Evolutionary conservation across 2,797 vertebrate genomes (phyloP).

Genomic region (Pristis pectinata): DNA sequence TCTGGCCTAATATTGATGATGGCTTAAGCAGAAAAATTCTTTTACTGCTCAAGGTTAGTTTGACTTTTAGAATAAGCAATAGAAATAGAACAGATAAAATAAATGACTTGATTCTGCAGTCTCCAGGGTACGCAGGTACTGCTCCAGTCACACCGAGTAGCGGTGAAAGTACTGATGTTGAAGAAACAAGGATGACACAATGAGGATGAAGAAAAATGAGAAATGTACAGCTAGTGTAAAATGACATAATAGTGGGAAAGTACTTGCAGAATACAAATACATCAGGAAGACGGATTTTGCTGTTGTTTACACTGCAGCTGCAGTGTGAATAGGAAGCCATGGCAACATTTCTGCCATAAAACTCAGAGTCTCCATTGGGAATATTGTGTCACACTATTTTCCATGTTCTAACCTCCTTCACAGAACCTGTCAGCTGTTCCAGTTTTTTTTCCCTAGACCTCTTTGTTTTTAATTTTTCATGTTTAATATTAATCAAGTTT

Average conservation of each 20-base stretch:
- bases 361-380: neutral
- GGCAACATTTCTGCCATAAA: neutral
- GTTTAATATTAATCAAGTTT: neutral
- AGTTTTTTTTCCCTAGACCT: neutral
- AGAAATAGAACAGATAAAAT: neutral
- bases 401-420: neutral
- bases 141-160: too few species aligned
- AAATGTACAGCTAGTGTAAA: neutral
- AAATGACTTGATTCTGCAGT: neutral
- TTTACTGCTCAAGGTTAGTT: neutral
- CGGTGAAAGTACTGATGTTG: neutral
- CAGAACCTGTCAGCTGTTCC: neutral
- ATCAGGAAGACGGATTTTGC: neutral
- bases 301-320: neutral
- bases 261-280: neutral
- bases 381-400: neutral
- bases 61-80: neutral
- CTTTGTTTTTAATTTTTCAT: neutral
- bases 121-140: neutral
- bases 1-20: neutral
- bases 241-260: neutral
- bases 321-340: conserved; percentile 13
- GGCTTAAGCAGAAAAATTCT: neutral
- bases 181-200: neutral
- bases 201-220: neutral